Conservation (phyloP, 1,140 invertebrate genomes). For the Philopotamus ludificatus region DNA sequence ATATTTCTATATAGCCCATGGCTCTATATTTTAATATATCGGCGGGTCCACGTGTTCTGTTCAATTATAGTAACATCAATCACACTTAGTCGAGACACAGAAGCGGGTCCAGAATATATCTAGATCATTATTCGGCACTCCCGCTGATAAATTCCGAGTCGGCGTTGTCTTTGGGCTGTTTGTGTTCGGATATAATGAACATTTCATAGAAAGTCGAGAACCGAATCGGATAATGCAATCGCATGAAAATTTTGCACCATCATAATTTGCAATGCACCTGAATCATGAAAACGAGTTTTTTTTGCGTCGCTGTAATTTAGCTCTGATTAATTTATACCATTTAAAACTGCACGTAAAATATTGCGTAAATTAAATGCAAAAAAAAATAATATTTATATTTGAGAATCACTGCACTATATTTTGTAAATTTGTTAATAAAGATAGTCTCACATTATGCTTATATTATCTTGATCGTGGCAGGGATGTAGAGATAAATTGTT, state of each 20-base stretch:
- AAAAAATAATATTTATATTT: not conserved
- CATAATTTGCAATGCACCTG: no score
- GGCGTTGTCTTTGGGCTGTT: not conserved
- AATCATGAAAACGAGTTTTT: not conserved
- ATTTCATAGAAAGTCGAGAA: no score
- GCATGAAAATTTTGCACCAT: no score
- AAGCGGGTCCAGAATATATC: constrained; percentile 14
- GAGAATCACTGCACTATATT: not conserved
- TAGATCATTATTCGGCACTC: constrained; percentile 19
- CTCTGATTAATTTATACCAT: no score
- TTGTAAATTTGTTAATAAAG: no score
- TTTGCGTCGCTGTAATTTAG: no score
- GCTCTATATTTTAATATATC: not conserved
- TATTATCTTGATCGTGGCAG: no score
- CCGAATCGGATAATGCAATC: no score
- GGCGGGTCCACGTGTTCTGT: constrained; percentile 2
- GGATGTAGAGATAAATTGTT: constrained; percentile 1
- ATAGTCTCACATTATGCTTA: no score
- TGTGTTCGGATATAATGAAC: constrained; percentile 7
- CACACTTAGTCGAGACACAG: constrained; percentile 10
- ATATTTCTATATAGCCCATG: not conserved
- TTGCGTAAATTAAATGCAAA: not conserved
- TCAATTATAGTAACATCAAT: constrained; percentile 28
- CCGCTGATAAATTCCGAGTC: constrained; percentile 19
- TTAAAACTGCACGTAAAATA: no score